phyloP scores from a whole-genome alignment of 2,113 vertebrate species.

The Saccopteryx leptura region DNA sequence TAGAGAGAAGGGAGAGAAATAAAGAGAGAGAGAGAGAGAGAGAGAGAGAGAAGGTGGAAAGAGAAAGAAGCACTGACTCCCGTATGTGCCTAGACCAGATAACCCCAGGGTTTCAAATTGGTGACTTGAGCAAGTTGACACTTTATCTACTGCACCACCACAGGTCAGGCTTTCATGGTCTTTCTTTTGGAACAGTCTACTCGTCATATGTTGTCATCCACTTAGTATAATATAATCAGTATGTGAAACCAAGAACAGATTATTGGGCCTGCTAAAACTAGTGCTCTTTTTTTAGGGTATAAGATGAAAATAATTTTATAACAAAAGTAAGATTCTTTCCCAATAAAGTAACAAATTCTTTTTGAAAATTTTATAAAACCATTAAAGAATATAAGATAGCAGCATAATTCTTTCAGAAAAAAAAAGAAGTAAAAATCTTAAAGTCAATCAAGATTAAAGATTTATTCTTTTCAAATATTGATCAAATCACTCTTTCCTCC shows the following conservation, averaged over 20 bases:
- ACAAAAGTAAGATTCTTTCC: background rate
- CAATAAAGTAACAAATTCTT: background rate
- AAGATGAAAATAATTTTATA: conserved; percentile 41
- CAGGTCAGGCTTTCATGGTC: background rate
- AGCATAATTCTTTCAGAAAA: background rate
- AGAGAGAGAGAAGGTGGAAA: too few relatives aligned
- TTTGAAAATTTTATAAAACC: background rate
- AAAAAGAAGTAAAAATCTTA: background rate
- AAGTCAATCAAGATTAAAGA: background rate
- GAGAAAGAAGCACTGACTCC: too few relatives aligned
- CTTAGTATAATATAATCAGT: conserved; percentile 2
- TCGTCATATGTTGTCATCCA: background rate
- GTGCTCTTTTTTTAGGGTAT: background rate
- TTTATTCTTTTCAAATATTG: background rate
- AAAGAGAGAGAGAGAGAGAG: too few relatives aligned
- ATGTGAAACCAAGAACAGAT: background rate
- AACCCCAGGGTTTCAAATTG: too few relatives aligned
- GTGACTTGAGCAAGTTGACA: too few relatives aligned
- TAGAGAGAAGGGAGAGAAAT: too few relatives aligned
- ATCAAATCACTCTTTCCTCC: background rate
- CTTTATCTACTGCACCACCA: too few relatives aligned
- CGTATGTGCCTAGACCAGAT: too few relatives aligned
- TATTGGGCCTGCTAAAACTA: background rate
- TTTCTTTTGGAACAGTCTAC: background rate
- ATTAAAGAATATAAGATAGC: background rate